A percentile compares a stretch with the other conserved stretches of the same genome.
These are phyloP conservation scores for Ibycter americanus DNA, from an alignment of 2,797 vertebrate genomes.

Conservation along the genomic window DNA sequence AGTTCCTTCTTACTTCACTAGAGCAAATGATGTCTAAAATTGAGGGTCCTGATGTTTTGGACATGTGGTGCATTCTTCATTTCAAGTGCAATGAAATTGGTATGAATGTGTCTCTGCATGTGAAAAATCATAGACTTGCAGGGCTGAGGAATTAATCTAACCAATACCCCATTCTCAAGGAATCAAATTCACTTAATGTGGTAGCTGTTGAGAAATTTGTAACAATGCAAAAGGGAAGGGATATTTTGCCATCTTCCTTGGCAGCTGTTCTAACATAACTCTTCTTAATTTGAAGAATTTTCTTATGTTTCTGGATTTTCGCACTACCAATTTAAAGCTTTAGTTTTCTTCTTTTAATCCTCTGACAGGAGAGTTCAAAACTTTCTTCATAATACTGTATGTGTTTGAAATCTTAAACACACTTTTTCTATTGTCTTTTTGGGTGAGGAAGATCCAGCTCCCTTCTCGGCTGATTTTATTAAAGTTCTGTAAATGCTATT, in stretches of 20 bases:
- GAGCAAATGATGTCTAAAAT: neutral
- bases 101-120: neutral
- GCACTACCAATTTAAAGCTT: neutral
- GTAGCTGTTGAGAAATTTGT: neutral
- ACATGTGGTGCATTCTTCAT: neutral
- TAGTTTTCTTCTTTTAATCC: neutral
- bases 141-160: neutral
- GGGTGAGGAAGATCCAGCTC: neutral
- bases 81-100: neutral
- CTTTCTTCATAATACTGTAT: neutral
- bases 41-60: neutral
- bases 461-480: neutral
- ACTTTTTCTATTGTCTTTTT: neutral
- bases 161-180: neutral
- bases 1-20: conserved; percentile 21
- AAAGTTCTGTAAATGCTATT: neutral
- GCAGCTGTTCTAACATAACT: neutral
- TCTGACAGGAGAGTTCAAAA: neutral
- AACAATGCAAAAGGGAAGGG: neutral
- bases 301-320: neutral
- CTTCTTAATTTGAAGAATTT: neutral
- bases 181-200: neutral
- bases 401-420: neutral
- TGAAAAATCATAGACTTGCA: neutral
- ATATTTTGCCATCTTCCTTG: neutral